Evolutionary conservation across 2,113 vertebrate genomes (phyloP).

Genomic region (Lates calcarifer): DNA sequence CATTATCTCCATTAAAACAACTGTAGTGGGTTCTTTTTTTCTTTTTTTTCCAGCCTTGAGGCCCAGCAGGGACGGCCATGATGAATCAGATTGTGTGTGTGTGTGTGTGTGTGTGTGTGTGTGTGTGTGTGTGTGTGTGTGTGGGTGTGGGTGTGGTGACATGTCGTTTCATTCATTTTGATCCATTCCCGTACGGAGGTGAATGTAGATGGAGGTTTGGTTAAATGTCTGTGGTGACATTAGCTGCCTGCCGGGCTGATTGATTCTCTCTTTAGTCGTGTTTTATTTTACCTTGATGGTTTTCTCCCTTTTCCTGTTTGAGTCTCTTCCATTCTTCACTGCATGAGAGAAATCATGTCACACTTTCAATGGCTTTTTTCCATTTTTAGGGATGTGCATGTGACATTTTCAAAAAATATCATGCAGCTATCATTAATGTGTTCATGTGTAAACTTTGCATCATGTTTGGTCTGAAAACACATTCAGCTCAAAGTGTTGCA

Average conservation of each 20-base stretch:
- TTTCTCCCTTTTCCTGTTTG: neutral
- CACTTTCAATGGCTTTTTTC: too few species aligned
- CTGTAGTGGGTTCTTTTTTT: neutral
- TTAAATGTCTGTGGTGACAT: constrained; percentile 28
- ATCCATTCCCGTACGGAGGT: neutral
- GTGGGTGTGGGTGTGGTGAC: neutral
- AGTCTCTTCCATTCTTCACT: neutral
- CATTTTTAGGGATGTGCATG: neutral
- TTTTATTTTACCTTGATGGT: neutral
- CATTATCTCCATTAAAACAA: constrained; percentile 51
- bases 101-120: constrained; percentile 12
- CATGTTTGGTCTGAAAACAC: too few species aligned
- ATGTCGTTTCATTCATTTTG: neutral
- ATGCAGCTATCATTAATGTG: too few species aligned
- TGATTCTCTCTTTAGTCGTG: constrained; percentile 11
- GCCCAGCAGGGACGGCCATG: neutral
- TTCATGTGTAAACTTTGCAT: too few species aligned
- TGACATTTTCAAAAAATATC: too few species aligned
- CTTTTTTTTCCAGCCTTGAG: neutral
- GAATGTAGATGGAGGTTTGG: constrained; percentile 2
- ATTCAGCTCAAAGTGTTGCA: too few species aligned
- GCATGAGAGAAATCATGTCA: neutral
- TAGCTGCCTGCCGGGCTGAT: constrained; percentile 22
- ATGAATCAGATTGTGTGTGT: constrained; percentile 19
- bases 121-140: constrained; percentile 2